Evolutionary conservation across 1,140 invertebrate genomes (phyloP).

Genomic region (Hyposmocoma kahamanoa): DNA sequence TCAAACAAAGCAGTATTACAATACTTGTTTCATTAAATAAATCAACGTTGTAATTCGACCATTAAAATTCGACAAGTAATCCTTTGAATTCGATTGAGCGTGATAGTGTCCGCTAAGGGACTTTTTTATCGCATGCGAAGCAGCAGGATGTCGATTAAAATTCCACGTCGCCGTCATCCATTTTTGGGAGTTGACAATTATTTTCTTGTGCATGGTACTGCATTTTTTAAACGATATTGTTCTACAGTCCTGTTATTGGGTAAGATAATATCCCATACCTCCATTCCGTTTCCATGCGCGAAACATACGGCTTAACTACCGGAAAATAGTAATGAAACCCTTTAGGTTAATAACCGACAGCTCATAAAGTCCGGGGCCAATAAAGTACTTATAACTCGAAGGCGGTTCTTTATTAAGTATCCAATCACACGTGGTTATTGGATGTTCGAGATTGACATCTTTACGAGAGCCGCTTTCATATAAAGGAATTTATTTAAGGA

Average conservation of each 20-base stretch:
- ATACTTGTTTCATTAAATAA: slow-evolving; percentile 35
- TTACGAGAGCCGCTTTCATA: not conserved
- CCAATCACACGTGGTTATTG: not conserved
- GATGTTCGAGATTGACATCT: too few relatives aligned
- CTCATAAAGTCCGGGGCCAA: slow-evolving; percentile 24
- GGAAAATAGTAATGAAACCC: slow-evolving; percentile 46
- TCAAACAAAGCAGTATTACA: slow-evolving; percentile 31
- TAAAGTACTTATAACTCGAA: slow-evolving; percentile 22
- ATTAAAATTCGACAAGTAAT: slow-evolving; percentile 43
- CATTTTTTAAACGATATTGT: not conserved
- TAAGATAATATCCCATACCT: not conserved
- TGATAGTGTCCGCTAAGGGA: slow-evolving; percentile 17
- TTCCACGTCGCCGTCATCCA: slow-evolving; percentile 30
- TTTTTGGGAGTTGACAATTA: slow-evolving; percentile 25
- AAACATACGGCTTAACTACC: slow-evolving; percentile 17
- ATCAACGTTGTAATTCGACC: slow-evolving; percentile 33
- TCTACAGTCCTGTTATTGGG: not conserved
- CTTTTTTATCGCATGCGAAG: slow-evolving; percentile 32
- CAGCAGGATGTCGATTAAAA: slow-evolving; percentile 34
- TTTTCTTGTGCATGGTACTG: slow-evolving; percentile 8
- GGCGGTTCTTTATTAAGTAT: slow-evolving; percentile 14
- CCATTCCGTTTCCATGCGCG: slow-evolving; percentile 39
- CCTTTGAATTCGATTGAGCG: slow-evolving; percentile 35
- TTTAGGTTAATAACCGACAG: slow-evolving; percentile 48
- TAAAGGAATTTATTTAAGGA: not conserved